phyloP scores from a whole-genome alignment of 1,140 invertebrate species.

The Listronotus oregonensis region DNA sequence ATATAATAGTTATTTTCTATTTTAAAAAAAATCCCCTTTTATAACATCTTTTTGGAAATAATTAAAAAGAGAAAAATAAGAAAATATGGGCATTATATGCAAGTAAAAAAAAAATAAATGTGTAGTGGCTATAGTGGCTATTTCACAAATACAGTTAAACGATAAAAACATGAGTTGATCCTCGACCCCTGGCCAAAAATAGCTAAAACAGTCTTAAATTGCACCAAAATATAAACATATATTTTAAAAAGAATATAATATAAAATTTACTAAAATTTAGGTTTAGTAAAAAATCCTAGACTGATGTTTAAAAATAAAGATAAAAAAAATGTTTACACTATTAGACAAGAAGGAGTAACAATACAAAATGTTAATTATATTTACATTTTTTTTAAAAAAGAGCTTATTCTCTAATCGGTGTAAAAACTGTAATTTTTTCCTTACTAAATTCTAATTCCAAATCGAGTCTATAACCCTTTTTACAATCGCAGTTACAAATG shows the following conservation, averaged over 20 bases:
- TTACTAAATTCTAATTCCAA: conserved; percentile 1
- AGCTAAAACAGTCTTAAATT: conserved; percentile 44
- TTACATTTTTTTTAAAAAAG: background rate
- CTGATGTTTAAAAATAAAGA: conserved; percentile 35
- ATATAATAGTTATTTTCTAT: conserved; percentile 49
- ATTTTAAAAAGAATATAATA: conserved; percentile 25
- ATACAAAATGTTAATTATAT: conserved; percentile 15
- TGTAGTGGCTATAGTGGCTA: conserved; percentile 24
- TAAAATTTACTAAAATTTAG: conserved; percentile 32
- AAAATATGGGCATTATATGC: conserved; percentile 31
- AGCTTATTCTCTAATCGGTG: background rate
- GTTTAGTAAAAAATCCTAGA: conserved; percentile 40
- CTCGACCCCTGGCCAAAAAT: conserved; percentile 20
- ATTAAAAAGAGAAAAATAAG: conserved; percentile 45
- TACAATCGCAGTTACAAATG: background rate
- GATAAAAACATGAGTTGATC: conserved; percentile 20
- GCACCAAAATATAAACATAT: conserved; percentile 39
- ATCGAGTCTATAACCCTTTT: too few species aligned
- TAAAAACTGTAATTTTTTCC: conserved; percentile 13
- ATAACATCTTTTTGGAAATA: conserved; percentile 53
- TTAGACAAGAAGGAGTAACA: conserved; percentile 33
- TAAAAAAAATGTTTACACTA: conserved; percentile 30
- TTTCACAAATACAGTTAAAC: conserved; percentile 14
- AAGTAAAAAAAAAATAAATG: conserved; percentile 31
- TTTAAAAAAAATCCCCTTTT: conserved; percentile 52